These are phyloP conservation scores for Globodera rostochiensis DNA, from an alignment of 1,140 invertebrate species.

Conservation along the genomic window DNA sequence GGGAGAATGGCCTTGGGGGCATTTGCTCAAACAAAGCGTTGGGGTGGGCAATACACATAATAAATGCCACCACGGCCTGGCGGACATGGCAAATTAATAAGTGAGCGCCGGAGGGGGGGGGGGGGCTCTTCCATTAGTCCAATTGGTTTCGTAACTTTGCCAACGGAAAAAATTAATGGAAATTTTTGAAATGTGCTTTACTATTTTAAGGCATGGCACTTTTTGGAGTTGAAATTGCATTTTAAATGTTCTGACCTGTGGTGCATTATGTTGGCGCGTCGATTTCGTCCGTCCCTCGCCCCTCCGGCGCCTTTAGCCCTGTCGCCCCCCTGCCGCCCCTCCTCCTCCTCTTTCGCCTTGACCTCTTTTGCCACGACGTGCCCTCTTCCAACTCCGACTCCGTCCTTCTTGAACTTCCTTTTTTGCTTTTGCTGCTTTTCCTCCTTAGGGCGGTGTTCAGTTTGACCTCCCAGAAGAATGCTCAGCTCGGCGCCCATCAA, in stretches of 20 bases:
- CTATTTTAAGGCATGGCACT: too few relatives aligned
- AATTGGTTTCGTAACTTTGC: not conserved
- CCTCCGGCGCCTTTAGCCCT: not conserved
- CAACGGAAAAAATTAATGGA: not conserved
- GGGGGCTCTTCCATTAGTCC: not conserved
- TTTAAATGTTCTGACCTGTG: constrained; percentile 4
- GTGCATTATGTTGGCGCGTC: constrained; percentile 15
- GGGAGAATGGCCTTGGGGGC: not conserved
- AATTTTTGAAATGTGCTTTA: not conserved
- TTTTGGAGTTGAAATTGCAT: too few relatives aligned
- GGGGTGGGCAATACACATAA: not conserved
- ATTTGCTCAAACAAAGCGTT: not conserved
- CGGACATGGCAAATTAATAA: not conserved
- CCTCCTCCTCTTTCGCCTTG: not conserved
- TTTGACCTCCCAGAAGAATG: constrained; percentile 7
- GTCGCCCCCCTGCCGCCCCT: not conserved
- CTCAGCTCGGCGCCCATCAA: constrained; percentile 29
- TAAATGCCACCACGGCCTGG: not conserved
- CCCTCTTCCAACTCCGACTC: not conserved
- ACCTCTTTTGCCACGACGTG: not conserved
- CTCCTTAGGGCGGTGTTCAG: not conserved
- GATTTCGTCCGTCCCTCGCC: not conserved
- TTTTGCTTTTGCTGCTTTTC: constrained; percentile 12
- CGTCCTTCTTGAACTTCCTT: constrained; percentile 1
- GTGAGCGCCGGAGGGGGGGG: too few relatives aligned